Evolutionary conservation across 2,797 vertebrate genomes (phyloP), one percentile per base, ranked within the genome.

Genomic region (Pitangus sulphuratus): DNA sequence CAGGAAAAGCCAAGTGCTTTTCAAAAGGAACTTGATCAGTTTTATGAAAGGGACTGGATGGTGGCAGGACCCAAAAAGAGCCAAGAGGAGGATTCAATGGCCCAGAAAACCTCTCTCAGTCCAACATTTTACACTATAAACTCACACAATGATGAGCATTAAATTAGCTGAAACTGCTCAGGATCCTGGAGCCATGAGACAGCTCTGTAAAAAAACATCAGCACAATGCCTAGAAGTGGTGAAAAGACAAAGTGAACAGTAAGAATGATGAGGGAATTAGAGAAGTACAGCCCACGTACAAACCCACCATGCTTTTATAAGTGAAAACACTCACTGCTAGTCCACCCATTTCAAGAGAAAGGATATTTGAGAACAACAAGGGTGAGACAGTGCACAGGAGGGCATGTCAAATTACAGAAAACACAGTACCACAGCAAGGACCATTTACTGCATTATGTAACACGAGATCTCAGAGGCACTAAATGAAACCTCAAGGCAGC

Each of bases 91-190:
- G 50, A 86, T 51, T 93, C 74, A 82, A 21, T 42, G 24, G 70
- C 62, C 77, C 47, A 76, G 83, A 93, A 96, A 91, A 86, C 44
- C 44, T 39, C 50, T 75, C 74, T 88, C 58, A 86, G 61, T 47
- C 83, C 77, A 88, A 45, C 21, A 76, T 56, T 90, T 84, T 66
- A 79, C 42, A 56, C 53, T 65, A 44, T 33, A 82, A 94, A 88
- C 39, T 76, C 58, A 82, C 47, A 95, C 75, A 94, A 58, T 58
- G 50, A 66, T 45, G 33, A 66, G 54, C 72, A 58, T 69, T 84
- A 91, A 84, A 96, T 93, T 90, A 93, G 53, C 54, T 88, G 65
- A 91, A 95, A 84, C 44, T 69, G 70, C 62, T 84, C 51, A 58
- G 62, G 42, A 66, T 90, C 74, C 50, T 66, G 66, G 18, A 87